phyloP scores from a whole-genome alignment of 2,888 invertebrate genomes.

The Nephrotoma flavescens region DNA sequence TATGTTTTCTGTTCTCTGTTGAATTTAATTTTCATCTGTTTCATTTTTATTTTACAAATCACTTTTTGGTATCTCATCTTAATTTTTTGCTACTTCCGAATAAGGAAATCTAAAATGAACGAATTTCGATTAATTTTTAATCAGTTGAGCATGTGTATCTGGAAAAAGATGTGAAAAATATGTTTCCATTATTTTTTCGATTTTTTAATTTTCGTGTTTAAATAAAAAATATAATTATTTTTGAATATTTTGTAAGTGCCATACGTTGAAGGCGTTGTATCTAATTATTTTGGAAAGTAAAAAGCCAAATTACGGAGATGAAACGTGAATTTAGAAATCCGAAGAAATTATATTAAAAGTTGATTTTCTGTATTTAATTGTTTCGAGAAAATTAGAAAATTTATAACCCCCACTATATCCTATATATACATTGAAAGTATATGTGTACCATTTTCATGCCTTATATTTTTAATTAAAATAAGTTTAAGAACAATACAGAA shows the following conservation, averaged over 20 bases:
- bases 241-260: no score
- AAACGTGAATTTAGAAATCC: no score
- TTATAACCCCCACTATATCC: background rate
- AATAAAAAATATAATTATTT: no score
- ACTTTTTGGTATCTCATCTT: background rate
- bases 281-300: no score
- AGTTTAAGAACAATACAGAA: no score
- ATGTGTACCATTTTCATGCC: no score
- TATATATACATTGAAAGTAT: no score
- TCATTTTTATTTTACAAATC: background rate
- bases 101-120: background rate
- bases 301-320: no score
- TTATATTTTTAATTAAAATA: no score
- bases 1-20: background rate
- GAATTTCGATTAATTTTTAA: background rate
- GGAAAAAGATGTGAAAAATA: background rate
- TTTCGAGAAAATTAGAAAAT: background rate
- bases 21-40: background rate
- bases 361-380: background rate
- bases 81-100: background rate
- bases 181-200: background rate
- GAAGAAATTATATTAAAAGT: background rate
- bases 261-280: no score
- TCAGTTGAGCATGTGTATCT: background rate
- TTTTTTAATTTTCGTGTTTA: background rate